phyloP scores from a whole-genome alignment of 1,140 invertebrate species.

The Aethina tumida region DNA sequence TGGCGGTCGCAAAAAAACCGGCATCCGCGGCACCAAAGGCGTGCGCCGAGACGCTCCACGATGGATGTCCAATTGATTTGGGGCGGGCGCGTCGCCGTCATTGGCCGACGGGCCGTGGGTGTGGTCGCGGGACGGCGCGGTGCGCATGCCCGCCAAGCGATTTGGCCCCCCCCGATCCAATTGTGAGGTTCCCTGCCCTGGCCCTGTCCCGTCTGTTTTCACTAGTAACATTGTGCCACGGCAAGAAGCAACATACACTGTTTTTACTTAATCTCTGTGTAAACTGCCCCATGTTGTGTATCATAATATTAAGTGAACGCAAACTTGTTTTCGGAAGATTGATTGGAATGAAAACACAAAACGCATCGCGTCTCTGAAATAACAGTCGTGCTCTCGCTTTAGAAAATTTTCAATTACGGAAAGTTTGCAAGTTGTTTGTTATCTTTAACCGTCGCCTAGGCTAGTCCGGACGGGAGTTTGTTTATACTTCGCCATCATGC shows the following conservation, averaged over 20 bases:
- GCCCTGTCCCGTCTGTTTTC: slow-evolving; percentile 31
- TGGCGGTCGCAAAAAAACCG: slow-evolving; percentile 11
- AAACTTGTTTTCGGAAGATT: slow-evolving; percentile 37
- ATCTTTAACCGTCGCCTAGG: slow-evolving; percentile 15
- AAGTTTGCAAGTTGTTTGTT: slow-evolving; percentile 21
- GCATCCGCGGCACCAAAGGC: slow-evolving; percentile 6
- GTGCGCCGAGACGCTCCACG: slow-evolving; percentile 12
- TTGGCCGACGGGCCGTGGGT: slow-evolving; percentile 18
- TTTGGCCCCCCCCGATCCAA: slow-evolving; percentile 17
- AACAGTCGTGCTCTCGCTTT: slow-evolving; percentile 29
- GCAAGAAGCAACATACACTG: slow-evolving; percentile 35
- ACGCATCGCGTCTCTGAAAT: slow-evolving; percentile 23
- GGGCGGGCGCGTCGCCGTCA: slow-evolving; percentile 13
- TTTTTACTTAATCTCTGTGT: slow-evolving; percentile 40
- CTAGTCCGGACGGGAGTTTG: too few species aligned
- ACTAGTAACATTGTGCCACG: slow-evolving; percentile 38
- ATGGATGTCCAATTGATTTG: slow-evolving; percentile 26
- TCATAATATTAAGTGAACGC: slow-evolving; percentile 38
- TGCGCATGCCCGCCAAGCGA: slow-evolving; percentile 17
- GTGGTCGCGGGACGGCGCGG: slow-evolving; percentile 8
- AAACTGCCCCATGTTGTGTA: slow-evolving; percentile 38
- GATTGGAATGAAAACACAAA: slow-evolving; percentile 34
- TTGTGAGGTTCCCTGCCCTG: slow-evolving; percentile 16
- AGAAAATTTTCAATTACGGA: slow-evolving; percentile 20
- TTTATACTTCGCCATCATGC: slow-evolving; percentile 48